phyloP scores from a whole-genome alignment of 2,113 vertebrate species.

The western clawed frog (Xenopus tropicalis) region UCB_Xtro_10.0 CM004443.2:202936501-202937000 shows the following conservation, averaged over 20 bases:
- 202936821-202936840: slow-evolving; percentile 20
- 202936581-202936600: slow-evolving; percentile 15
- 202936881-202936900: too few species aligned
- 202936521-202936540: slow-evolving; percentile 3
- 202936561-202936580: slow-evolving; percentile 15
- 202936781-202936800: slow-evolving; percentile 16
- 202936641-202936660: too few species aligned
- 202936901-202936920: too few species aligned
- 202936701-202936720: too few species aligned
- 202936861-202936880: too few species aligned
- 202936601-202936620: slow-evolving; percentile 21
- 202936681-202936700: too few species aligned
- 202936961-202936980: too few species aligned
- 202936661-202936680: too few species aligned
- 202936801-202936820: slow-evolving; percentile 12
- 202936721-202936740: background rate
- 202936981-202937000: too few species aligned
- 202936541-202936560: background rate
- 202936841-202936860: slow-evolving; percentile 11
- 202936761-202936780: background rate
- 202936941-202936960: too few species aligned
- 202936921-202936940: too few species aligned
- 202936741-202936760: background rate
- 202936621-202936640: slow-evolving; percentile 8
- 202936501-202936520: background rate